Evolutionary conservation across 1,140 invertebrate genomes (phyloP), one percentile per base, ranked within the genome.

Genomic region (Wasmannia auropunctata): DNA sequence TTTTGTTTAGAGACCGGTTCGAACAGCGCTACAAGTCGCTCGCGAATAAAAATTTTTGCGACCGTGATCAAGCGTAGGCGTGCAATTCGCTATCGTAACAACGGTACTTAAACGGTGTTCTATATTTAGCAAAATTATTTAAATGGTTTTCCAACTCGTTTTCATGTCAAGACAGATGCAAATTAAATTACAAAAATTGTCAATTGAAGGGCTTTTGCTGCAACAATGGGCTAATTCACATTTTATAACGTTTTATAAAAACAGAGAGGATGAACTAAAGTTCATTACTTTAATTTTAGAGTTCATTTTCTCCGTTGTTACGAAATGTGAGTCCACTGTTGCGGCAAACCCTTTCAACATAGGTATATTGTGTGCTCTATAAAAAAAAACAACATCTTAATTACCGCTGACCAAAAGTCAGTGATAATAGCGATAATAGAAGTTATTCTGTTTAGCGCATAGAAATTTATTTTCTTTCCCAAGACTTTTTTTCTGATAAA

Each of bases 1-100:
- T 85, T 70, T 85, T 83, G 67, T 19, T 72, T 37, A 8, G 8
- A 43, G 37, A 54, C 69, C 54, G 51, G 37, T 60, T 72, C 16
- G 4, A 69, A 31, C 31, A 34, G 37, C 22, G 51, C 37, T 10
- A n/a, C n/a, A 19, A 43, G 37, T 5, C 37, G 3, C 16, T 65
- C 5, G 0, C 10, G 11, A 25, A 28, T 19, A 40, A 62, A 62
- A 43, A 43, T 49, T 51, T 49, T 51, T 4, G 43, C 43, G 2
- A 67, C 28, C 37, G 11, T 40, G 58, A 43, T 67, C 43, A 25
- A 54, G 4, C 40, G 37, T 31, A 46, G 62, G 25, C 75, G 43
- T 51, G 11, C 28, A 40, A 31, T 65, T n/a, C 2, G 8, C 3
- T 14, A 54, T 19, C 28, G 10, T 22, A 56, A 14, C 3, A 31